Conservation (phyloP, 2,797 vertebrate species). For the Sebastes trivittatus region DNA sequence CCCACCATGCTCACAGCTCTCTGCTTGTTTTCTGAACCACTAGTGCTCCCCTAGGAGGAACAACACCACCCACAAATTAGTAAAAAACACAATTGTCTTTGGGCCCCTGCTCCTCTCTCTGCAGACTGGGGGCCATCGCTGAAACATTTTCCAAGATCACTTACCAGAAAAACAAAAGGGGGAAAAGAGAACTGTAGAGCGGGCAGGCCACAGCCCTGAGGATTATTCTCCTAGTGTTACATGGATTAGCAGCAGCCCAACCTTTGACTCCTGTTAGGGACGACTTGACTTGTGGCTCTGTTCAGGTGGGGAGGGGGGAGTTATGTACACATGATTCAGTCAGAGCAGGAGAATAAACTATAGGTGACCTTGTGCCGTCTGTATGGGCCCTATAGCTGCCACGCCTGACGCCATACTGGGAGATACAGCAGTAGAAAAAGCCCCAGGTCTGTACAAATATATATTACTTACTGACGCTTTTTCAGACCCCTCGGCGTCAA, state of each 20-base stretch:
- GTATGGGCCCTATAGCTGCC: background rate
- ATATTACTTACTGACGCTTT: no score
- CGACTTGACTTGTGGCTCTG: slow-evolving; percentile 65
- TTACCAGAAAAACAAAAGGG: slow-evolving; percentile 68
- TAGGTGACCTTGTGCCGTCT: background rate
- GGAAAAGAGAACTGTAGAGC: slow-evolving; percentile 39
- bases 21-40: background rate
- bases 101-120: slow-evolving; percentile 9
- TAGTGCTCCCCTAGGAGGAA: background rate
- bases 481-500: accelerated
- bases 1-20: background rate
- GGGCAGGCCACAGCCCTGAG: slow-evolving; percentile 40
- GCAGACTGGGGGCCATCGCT: slow-evolving; percentile 31
- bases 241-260: slow-evolving; percentile 72
- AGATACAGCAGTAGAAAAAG: background rate
- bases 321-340: background rate
- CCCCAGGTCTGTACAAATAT: background rate
- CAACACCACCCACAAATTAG: slow-evolving; percentile 31
- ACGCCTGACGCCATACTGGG: background rate
- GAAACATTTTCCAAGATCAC: slow-evolving; percentile 59
- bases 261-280: slow-evolving; percentile 74
- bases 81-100: background rate
- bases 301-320: slow-evolving; percentile 14
- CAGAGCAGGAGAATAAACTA: background rate
- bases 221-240: slow-evolving; percentile 81